These are phyloP conservation scores for Lasiurus cinereus DNA, from an alignment of 2,113 vertebrate species.

Conservation along the genomic window DNA sequence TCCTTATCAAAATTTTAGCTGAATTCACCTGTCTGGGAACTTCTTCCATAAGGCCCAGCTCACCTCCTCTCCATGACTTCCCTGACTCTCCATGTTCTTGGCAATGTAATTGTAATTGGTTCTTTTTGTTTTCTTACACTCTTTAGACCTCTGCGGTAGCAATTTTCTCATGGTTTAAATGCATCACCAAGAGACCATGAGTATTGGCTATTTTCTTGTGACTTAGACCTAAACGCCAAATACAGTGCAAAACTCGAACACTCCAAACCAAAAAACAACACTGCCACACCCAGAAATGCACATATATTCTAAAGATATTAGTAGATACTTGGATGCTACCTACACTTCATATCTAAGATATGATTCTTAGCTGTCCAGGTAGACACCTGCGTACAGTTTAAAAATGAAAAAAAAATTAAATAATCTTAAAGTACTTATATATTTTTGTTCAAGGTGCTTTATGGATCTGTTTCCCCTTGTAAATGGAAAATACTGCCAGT, in stretches of 20 bases:
- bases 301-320: background rate
- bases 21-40: background rate
- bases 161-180: background rate
- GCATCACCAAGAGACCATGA: background rate
- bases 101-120: background rate
- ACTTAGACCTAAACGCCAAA: background rate
- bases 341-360: background rate
- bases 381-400: background rate
- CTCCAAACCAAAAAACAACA: background rate
- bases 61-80: background rate
- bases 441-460: background rate
- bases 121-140: background rate
- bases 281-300: accelerated
- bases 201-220: background rate
- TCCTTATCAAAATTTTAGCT: background rate
- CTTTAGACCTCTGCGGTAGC: background rate
- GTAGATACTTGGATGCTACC: background rate
- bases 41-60: background rate
- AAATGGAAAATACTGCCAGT: background rate
- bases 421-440: background rate
- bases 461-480: background rate
- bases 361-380: background rate
- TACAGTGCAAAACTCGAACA: background rate
- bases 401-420: background rate
- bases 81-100: background rate